Evolutionary conservation across 2,888 invertebrate genomes (phyloP).

Genomic region (Automeris io): DNA sequence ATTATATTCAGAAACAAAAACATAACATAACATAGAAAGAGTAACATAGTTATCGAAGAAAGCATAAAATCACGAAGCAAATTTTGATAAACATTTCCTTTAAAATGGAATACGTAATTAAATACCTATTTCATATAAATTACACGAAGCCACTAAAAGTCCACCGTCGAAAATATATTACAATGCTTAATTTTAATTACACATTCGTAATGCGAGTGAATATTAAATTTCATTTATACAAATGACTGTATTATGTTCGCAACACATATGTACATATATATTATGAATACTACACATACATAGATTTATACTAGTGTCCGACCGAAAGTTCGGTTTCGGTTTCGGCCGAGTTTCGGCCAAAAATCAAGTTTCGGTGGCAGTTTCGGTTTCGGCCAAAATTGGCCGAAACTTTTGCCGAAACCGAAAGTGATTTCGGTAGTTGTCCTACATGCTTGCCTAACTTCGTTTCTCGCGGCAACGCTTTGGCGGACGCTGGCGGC

Average conservation of each 20-base stretch:
- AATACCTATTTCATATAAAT: slow-evolving; percentile 14
- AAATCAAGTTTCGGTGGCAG: no score
- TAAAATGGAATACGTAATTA: slow-evolving; percentile 10
- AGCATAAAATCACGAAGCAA: slow-evolving; percentile 1
- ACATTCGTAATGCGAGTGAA: background rate
- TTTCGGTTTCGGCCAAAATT: no score
- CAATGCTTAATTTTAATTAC: slow-evolving; percentile 7
- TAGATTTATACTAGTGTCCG: background rate
- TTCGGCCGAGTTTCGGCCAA: no score
- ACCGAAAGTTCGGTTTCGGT: no score
- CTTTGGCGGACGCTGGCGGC: no score
- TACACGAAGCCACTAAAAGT: slow-evolving; percentile 13
- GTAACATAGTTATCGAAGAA: background rate
- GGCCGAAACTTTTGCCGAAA: no score
- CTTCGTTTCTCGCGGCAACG: no score
- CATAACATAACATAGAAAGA: no score
- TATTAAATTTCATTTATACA: background rate
- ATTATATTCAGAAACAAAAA: no score
- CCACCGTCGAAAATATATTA: slow-evolving; percentile 12
- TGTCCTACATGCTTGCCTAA: no score
- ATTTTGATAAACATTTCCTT: slow-evolving; percentile 5
- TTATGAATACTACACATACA: background rate
- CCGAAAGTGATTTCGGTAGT: no score
- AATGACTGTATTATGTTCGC: background rate
- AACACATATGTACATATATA: background rate